phyloP scores from a whole-genome alignment of 1,140 invertebrate species.

The Brachionus sp. region DNA sequence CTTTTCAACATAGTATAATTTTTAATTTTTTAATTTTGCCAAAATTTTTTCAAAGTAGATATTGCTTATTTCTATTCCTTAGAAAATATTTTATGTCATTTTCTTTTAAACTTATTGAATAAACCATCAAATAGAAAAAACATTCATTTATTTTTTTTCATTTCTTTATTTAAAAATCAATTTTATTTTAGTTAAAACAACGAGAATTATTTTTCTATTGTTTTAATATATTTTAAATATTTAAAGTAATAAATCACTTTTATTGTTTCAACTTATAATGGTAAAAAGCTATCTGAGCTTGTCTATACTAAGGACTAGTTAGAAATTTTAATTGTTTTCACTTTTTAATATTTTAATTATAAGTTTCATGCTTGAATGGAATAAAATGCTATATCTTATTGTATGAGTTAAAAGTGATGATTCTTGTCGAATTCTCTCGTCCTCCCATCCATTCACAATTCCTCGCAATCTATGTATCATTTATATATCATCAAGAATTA shows the following conservation, averaged over 20 bases:
- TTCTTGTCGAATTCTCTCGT: not conserved
- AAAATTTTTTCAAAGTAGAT: too few relatives aligned
- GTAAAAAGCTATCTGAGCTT: not conserved
- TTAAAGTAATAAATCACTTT: slow-evolving; percentile 31
- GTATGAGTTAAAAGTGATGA: not conserved
- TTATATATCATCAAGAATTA: slow-evolving; percentile 20
- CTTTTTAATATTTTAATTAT: slow-evolving; percentile 30
- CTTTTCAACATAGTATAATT: too few relatives aligned
- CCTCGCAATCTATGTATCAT: not conserved
- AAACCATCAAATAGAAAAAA: not conserved
- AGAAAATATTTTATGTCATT: too few relatives aligned
- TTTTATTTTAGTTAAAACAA: not conserved
- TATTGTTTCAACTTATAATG: not conserved
- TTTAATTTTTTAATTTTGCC: too few relatives aligned
- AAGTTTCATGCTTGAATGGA: slow-evolving; percentile 34
- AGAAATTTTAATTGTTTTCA: not conserved
- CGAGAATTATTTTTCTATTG: not conserved
- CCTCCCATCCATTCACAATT: not conserved
- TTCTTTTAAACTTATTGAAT: not conserved
- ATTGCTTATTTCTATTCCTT: too few relatives aligned
- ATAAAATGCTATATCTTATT: slow-evolving; percentile 6
- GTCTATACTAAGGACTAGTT: not conserved
- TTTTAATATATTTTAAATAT: slow-evolving; percentile 25
- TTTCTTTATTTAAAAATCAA: not conserved
- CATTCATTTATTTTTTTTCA: not conserved